Evolutionary conservation across 2,797 vertebrate species (phyloP).

Genomic region (Stomatorhinus walkeri): DNA sequence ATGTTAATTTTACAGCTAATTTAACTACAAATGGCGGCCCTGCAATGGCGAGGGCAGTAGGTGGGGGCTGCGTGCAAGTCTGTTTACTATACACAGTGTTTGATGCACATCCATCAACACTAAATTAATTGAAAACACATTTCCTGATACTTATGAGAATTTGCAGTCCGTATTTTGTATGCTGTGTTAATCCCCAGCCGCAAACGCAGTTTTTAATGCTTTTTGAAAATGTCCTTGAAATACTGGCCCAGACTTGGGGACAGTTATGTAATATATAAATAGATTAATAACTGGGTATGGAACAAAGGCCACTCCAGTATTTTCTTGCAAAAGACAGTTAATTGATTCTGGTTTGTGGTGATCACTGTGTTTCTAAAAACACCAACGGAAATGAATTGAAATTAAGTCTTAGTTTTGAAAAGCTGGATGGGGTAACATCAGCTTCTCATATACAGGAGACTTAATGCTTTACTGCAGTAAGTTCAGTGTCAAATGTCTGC

Average conservation of each 20-base stretch:
- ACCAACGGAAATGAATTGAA: background rate
- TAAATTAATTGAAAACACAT: background rate
- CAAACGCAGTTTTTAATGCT: background rate
- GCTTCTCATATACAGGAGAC: background rate
- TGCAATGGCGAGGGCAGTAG: background rate
- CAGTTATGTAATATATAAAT: background rate
- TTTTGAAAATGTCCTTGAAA: background rate
- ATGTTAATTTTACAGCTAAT: conserved; percentile 3
- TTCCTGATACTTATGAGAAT: background rate
- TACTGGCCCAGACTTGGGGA: background rate
- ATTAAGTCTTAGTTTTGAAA: background rate
- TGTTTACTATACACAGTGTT: background rate
- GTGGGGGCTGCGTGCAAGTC: background rate
- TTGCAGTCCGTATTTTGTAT: background rate
- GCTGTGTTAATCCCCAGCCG: background rate
- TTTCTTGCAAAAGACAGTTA: conserved; percentile 10
- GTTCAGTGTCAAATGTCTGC: background rate
- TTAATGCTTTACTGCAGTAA: background rate
- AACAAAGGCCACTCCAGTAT: background rate
- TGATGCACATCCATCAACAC: background rate
- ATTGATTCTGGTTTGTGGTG: background rate
- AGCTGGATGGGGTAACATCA: background rate
- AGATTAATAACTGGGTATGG: background rate
- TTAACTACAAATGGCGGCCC: background rate
- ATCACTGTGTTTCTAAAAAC: background rate